Percentiles rank a stretch among this genome's conserved stretches.
Conservation (phyloP, 92 coral and sea anemone genomes). For the Porites divaricata region DNA sequence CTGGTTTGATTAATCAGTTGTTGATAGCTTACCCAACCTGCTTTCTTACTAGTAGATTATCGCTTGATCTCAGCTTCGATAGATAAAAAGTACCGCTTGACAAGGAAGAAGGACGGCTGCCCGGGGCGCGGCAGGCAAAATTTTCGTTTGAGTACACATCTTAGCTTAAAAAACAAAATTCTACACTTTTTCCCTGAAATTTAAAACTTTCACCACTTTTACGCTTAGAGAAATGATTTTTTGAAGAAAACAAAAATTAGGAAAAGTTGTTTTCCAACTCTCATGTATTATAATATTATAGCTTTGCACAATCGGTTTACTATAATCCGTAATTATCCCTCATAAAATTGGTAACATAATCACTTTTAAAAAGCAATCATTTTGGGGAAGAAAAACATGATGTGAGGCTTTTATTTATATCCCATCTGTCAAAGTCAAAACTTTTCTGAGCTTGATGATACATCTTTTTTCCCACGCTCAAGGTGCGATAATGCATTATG, state of each 20-base stretch:
- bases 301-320: too few species aligned
- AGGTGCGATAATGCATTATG: background rate
- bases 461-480: slow-evolving; percentile 35
- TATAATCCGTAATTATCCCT: too few species aligned
- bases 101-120: background rate
- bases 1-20: slow-evolving; percentile 11
- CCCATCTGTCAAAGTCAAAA: slow-evolving; percentile 28
- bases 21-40: slow-evolving; percentile 19
- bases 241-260: too few species aligned
- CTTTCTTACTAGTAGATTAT: slow-evolving; percentile 9
- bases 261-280: too few species aligned
- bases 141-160: background rate
- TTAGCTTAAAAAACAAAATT: background rate
- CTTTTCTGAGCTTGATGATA: background rate
- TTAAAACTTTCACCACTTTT: too few species aligned
- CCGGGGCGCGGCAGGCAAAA: background rate
- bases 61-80: slow-evolving; percentile 32
- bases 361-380: too few species aligned
- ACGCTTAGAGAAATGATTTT: too few species aligned
- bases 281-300: too few species aligned
- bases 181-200: too few species aligned
- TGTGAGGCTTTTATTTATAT: slow-evolving; percentile 4
- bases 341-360: too few species aligned
- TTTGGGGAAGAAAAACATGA: background rate
- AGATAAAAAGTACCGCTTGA: slow-evolving; percentile 19